A percentile compares a stretch with the other conserved stretches of the same genome.
Evolutionary conservation across 2,888 invertebrate species (phyloP).

Genomic region (Tinea semifulvella): DNA sequence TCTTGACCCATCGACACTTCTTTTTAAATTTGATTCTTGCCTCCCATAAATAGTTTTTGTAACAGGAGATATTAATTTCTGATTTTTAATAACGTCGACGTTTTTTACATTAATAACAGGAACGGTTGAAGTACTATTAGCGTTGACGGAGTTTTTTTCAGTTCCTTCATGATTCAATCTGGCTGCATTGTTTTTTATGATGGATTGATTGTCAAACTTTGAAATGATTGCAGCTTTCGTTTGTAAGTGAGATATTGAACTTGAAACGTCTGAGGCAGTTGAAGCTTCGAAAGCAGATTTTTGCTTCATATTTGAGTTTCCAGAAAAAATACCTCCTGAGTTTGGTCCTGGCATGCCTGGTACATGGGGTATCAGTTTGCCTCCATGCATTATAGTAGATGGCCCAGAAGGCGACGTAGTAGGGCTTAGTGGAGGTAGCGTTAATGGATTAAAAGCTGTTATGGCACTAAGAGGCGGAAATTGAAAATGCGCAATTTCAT

Average conservation of each 20-base stretch:
- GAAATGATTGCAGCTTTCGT: constrained; percentile 3
- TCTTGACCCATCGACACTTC: constrained; percentile 43
- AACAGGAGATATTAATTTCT: constrained; percentile 32
- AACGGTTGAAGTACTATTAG: constrained; percentile 19
- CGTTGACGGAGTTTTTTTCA: constrained; percentile 26
- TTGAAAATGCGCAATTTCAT: constrained; percentile 65
- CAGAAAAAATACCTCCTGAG: constrained; percentile 56
- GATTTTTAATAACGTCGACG: constrained; percentile 39
- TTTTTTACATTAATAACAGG: constrained; percentile 52
- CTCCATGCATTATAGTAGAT: constrained; percentile 71
- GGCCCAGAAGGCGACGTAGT: constrained; percentile 63
- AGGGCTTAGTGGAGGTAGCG: constrained; percentile 65
- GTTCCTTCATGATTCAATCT: constrained; percentile 30
- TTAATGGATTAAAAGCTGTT: constrained; percentile 75
- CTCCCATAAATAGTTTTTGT: constrained; percentile 29
- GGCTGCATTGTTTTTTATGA: background rate
- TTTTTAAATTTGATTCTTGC: constrained; percentile 40
- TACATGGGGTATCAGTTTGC: constrained; percentile 84
- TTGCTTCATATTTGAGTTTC: constrained; percentile 30
- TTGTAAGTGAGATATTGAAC: background rate
- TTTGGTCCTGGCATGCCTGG: constrained; percentile 89
- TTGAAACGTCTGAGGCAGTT: background rate
- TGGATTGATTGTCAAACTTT: background rate
- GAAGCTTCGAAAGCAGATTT: constrained; percentile 13
- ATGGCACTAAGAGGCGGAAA: constrained; percentile 75